Conservation (phyloP, 2,113 vertebrate species). For the Phaethon lepturus region DNA sequence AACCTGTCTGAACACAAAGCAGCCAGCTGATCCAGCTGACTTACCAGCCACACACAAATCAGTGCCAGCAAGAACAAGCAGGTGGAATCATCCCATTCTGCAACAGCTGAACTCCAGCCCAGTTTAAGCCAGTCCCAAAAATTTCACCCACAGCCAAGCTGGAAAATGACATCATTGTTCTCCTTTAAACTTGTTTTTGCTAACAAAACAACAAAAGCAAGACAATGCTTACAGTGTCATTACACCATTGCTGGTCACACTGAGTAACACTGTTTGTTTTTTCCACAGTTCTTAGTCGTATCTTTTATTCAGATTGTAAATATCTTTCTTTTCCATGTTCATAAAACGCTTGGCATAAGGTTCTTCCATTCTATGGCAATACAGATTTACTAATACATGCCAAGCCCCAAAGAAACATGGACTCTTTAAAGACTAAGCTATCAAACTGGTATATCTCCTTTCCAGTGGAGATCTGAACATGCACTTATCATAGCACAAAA, state of each 20-base stretch:
- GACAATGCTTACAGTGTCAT: neutral
- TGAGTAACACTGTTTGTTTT: neutral
- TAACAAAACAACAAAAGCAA: neutral
- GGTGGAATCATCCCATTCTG: neutral
- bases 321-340: neutral
- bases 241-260: neutral
- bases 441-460: neutral
- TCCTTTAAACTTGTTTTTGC: neutral
- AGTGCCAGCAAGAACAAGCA: neutral
- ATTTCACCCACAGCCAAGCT: neutral
- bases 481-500: neutral
- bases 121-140: neutral
- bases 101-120: neutral
- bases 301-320: neutral
- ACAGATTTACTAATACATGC: neutral
- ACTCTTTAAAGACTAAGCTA: neutral
- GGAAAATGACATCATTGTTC: neutral
- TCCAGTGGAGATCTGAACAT: neutral
- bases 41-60: fast-evolving
- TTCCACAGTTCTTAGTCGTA: neutral
- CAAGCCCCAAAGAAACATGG: neutral
- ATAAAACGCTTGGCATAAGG: neutral
- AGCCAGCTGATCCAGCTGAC: neutral
- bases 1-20: neutral
- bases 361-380: neutral